These are phyloP conservation scores for Thecocarcelia acutangulata DNA, from an alignment of 2,888 invertebrate genomes.

Conservation along the genomic window DNA sequence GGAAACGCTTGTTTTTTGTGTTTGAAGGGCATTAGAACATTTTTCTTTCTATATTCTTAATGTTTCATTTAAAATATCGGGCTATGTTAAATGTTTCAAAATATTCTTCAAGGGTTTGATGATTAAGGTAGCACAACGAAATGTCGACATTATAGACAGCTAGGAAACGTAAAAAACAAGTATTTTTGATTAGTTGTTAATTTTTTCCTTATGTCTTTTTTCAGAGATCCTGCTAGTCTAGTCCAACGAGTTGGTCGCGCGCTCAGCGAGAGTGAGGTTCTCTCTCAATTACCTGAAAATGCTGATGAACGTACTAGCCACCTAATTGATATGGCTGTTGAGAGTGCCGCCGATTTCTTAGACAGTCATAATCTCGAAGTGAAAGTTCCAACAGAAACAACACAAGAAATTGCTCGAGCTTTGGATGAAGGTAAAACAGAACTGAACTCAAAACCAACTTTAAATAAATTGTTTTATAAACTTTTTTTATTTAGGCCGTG, in stretches of 20 bases:
- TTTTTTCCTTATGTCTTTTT: constrained; percentile 36
- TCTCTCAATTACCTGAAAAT: constrained; percentile 83
- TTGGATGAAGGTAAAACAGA: constrained; percentile 87
- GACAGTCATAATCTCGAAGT: constrained; percentile 86
- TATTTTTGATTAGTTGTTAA: neutral
- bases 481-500: constrained; percentile 85
- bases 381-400: constrained; percentile 86
- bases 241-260: constrained; percentile 80
- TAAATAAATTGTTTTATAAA: no score
- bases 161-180: no score
- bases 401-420: constrained; percentile 86
- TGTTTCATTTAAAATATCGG: no score
- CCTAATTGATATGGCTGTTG: constrained; percentile 83
- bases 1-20: no score
- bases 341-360: constrained; percentile 84
- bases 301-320: constrained; percentile 83
- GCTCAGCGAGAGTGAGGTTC: constrained; percentile 82
- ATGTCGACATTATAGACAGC: no score
- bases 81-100: no score
- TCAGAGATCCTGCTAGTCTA: constrained; percentile 79
- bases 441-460: constrained; percentile 21
- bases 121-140: no score
- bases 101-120: no score
- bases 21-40: no score
- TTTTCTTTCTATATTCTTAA: no score